Evolutionary conservation across 2,797 vertebrate genomes (phyloP).

Genomic region (Siniperca undulata): DNA sequence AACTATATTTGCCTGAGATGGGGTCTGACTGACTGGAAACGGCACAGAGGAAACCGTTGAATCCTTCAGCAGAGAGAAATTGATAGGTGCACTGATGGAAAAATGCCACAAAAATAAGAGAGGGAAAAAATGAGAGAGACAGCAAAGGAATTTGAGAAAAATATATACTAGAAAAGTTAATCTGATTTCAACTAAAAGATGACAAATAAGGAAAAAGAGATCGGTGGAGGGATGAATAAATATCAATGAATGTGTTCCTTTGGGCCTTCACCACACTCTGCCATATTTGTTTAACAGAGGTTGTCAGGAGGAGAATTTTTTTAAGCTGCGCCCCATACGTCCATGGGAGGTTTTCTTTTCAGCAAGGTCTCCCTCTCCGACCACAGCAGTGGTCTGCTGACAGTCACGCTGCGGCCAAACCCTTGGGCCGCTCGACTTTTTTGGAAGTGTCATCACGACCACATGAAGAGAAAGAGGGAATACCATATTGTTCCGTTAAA

Average conservation of each 20-base stretch:
- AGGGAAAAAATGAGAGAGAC: neutral
- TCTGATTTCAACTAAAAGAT: constrained; percentile 67
- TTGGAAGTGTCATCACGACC: constrained; percentile 79
- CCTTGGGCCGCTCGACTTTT: constrained; percentile 73
- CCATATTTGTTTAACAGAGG: constrained; percentile 80
- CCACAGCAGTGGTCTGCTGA: constrained; percentile 81
- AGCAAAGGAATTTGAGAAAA: constrained; percentile 30
- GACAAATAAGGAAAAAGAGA: constrained; percentile 53
- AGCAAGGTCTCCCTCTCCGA: constrained; percentile 81
- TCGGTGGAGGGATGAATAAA: constrained; percentile 74
- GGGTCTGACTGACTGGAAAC: constrained; percentile 85
- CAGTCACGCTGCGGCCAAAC: constrained; percentile 77
- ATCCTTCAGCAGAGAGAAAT: constrained; percentile 81
- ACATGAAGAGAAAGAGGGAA: constrained; percentile 81
- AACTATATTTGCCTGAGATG: constrained; percentile 82
- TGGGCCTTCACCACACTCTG: constrained; percentile 61
- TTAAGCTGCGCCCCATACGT: constrained; percentile 70
- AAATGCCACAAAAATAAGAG: constrained; percentile 79
- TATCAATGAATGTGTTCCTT: constrained; percentile 75
- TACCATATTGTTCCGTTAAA: constrained; percentile 68
- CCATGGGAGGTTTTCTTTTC: constrained; percentile 71
- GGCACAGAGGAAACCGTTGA: constrained; percentile 81
- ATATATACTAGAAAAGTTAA: constrained; percentile 56
- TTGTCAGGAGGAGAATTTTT: constrained; percentile 77
- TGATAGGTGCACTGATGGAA: constrained; percentile 83